phyloP scores from a whole-genome alignment of 2,113 vertebrate species.

The Osmerus mordax region DNA sequence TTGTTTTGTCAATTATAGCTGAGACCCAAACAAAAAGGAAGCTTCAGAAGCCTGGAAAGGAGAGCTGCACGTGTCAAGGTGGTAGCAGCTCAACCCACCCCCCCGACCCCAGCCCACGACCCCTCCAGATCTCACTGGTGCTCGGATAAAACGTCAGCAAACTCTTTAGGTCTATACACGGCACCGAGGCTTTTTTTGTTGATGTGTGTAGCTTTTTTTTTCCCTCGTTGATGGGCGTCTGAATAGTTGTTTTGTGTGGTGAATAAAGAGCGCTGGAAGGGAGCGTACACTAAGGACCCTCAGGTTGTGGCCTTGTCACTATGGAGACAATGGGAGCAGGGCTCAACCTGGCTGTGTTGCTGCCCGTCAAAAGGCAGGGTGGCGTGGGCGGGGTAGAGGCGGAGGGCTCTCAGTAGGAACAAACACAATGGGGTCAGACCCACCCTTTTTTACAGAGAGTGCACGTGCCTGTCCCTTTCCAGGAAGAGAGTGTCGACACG shows the following conservation, averaged over 20 bases:
- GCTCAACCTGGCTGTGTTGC: slow-evolving; percentile 17
- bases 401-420: slow-evolving; percentile 2
- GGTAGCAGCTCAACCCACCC: background rate
- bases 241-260: background rate
- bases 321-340: slow-evolving; percentile 34
- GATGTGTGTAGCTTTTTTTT: background rate
- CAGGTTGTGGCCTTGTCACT: slow-evolving; percentile 21
- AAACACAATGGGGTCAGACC: slow-evolving; percentile 46
- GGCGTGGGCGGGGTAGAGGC: background rate
- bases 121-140: background rate
- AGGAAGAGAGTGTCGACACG: slow-evolving; percentile 35
- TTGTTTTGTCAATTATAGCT: background rate
- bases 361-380: slow-evolving; percentile 8
- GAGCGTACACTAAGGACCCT: background rate
- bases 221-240: background rate
- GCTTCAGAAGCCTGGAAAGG: background rate
- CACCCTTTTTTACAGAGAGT: slow-evolving; percentile 19
- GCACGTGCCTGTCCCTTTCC: slow-evolving; percentile 33
- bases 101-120: background rate
- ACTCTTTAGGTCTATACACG: background rate
- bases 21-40: background rate
- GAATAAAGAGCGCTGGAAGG: background rate
- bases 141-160: background rate
- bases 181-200: background rate
- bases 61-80: background rate